Conservation (phyloP, 2,888 invertebrate genomes). For the Drosophila macrospina region DNA sequence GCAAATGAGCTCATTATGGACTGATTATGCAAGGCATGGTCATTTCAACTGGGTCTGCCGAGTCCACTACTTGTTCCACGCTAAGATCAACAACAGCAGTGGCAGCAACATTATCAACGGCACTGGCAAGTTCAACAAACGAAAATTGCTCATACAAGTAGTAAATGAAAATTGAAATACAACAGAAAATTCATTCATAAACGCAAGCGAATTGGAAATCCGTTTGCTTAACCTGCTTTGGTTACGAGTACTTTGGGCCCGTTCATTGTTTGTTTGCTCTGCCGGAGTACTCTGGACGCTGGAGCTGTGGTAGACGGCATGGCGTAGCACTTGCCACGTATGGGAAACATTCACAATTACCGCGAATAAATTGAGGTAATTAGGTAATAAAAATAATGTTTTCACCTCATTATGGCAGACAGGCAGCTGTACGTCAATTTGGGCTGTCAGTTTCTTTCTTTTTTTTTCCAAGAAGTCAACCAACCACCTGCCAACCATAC, state of each 20-base stretch:
- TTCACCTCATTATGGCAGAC: slow-evolving; percentile 74
- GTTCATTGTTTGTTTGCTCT: not conserved
- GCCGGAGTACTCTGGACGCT: slow-evolving; percentile 7
- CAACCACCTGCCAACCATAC: slow-evolving; percentile 44
- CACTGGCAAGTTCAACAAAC: slow-evolving; percentile 54
- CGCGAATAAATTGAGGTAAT: slow-evolving; percentile 83
- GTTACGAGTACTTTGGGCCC: slow-evolving; percentile 12
- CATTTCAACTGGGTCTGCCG: slow-evolving; percentile 39
- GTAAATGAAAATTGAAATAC: slow-evolving; percentile 35
- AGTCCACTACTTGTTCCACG: not conserved
- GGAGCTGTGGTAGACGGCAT: slow-evolving; percentile 55
- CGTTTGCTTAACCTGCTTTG: slow-evolving; percentile 72
- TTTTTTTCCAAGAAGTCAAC: slow-evolving; percentile 50
- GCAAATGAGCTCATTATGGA: slow-evolving; percentile 73
- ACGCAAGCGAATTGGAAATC: slow-evolving; percentile 76
- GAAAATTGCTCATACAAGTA: slow-evolving; percentile 39
- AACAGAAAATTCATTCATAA: slow-evolving; percentile 75
- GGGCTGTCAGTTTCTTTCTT: slow-evolving; percentile 26
- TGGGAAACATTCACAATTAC: slow-evolving; percentile 72
- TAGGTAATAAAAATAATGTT: slow-evolving; percentile 83
- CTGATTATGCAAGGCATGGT: slow-evolving; percentile 64
- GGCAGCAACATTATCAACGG: not conserved
- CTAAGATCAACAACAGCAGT: slow-evolving; percentile 12
- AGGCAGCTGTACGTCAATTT: slow-evolving; percentile 49
- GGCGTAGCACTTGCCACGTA: slow-evolving; percentile 47